Percentiles rank a stretch among this genome's conserved stretches.
phyloP scores from a whole-genome alignment of 2,797 vertebrate species.

The Onychomys torridus region DNA sequence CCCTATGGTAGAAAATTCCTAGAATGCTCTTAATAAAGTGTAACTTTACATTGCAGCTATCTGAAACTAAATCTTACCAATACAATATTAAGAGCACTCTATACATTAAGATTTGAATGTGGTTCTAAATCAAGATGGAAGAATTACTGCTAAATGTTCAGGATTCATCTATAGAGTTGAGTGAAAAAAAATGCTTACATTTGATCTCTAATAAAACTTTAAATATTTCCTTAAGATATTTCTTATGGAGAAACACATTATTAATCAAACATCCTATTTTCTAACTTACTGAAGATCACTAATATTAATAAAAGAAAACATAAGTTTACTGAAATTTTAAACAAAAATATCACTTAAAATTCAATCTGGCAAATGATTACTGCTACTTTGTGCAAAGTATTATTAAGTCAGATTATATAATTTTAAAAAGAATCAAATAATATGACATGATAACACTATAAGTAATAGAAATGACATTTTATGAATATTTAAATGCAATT shows the following conservation, averaged over 20 bases:
- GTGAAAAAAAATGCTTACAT: background rate
- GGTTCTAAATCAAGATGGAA: background rate
- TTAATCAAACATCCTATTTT: constrained; percentile 1
- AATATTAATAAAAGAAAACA: constrained; percentile 6
- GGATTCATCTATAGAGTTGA: background rate
- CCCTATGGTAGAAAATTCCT: background rate
- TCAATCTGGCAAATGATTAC: constrained; percentile 43
- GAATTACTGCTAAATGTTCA: background rate
- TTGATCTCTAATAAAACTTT: constrained; percentile 22
- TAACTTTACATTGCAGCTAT: background rate
- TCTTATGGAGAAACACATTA: background rate
- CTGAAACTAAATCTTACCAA: background rate
- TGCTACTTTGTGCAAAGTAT: constrained; percentile 1
- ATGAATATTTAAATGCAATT: background rate
- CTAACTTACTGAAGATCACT: background rate
- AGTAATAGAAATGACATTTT: background rate
- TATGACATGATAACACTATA: constrained; percentile 25
- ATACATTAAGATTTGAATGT: background rate
- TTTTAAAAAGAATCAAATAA: constrained; percentile 38
- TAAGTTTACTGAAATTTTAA: constrained; percentile 57
- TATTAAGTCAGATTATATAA: background rate
- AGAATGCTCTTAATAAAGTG: constrained; percentile 27
- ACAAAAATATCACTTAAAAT: constrained; percentile 58
- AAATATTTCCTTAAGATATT: constrained; percentile 26
- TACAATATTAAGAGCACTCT: constrained; percentile 26